phyloP scores from a whole-genome alignment of 2,888 invertebrate genomes.

The Rhamnusium bicolor region DNA sequence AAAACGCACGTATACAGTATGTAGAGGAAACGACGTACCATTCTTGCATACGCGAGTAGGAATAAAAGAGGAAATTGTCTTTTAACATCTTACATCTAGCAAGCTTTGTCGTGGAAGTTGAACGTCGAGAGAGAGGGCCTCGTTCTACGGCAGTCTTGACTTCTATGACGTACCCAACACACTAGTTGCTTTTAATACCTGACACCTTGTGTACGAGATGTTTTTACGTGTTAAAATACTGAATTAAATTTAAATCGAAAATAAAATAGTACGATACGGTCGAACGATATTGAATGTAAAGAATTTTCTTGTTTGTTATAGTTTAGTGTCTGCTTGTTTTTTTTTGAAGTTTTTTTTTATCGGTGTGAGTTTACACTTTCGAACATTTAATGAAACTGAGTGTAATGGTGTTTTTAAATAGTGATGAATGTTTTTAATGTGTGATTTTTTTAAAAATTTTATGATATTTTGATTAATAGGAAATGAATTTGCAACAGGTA shows the following conservation, averaged over 20 bases:
- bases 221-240: background rate
- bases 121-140: slow-evolving; percentile 38
- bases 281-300: background rate
- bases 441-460: slow-evolving; percentile 22
- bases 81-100: slow-evolving; percentile 23
- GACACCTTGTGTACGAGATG: slow-evolving; percentile 42
- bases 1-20: slow-evolving; percentile 36
- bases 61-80: slow-evolving; percentile 36
- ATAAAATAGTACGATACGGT: background rate
- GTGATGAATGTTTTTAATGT: slow-evolving; percentile 26
- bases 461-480: slow-evolving; percentile 1
- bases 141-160: slow-evolving; percentile 38
- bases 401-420: slow-evolving; percentile 13
- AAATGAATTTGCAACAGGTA: slow-evolving; percentile 48
- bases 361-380: too few relatives aligned
- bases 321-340: background rate
- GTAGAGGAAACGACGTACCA: slow-evolving; percentile 34
- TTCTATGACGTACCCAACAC: slow-evolving; percentile 39
- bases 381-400: background rate
- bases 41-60: slow-evolving; percentile 37
- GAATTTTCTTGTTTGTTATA: slow-evolving; percentile 10
- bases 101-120: slow-evolving; percentile 35
- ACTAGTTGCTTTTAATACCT: slow-evolving; percentile 45
- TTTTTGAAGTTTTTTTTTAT: background rate
- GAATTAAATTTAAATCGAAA: background rate